These are phyloP conservation scores for Pitangus sulphuratus DNA, from an alignment of 2,797 vertebrate species.

Conservation along the genomic window DNA sequence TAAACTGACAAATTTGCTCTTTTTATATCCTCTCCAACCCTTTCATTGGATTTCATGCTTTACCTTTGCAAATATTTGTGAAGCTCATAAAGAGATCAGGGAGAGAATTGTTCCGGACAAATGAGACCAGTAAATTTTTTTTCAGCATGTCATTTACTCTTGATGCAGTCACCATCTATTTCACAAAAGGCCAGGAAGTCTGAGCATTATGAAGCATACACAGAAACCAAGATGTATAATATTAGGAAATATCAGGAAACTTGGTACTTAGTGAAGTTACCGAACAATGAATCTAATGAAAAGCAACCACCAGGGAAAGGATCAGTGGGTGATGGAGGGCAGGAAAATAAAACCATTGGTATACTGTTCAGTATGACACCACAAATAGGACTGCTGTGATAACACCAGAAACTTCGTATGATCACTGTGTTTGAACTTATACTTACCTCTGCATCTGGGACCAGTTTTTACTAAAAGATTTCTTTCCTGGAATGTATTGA, in stretches of 20 bases:
- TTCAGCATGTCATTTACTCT: not conserved
- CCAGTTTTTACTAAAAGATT: not conserved
- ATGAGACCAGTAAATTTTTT: not conserved
- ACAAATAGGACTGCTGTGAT: not conserved
- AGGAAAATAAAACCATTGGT: conserved; percentile 13
- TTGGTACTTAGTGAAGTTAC: not conserved
- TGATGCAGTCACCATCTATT: not conserved
- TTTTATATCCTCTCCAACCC: not conserved
- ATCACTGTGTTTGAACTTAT: not conserved
- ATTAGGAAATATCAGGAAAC: not conserved
- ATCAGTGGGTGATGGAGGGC: not conserved
- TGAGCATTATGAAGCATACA: not conserved
- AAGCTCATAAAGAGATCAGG: conserved; percentile 39
- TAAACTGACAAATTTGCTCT: conserved; percentile 43
- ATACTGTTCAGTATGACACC: not conserved
- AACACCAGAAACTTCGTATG: not conserved
- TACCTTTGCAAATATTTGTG: conserved; percentile 57
- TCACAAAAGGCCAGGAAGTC: not conserved
- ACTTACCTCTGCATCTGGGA: not conserved
- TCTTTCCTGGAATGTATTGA: not conserved
- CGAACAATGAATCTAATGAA: not conserved
- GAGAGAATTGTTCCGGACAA: not conserved
- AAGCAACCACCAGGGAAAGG: not conserved
- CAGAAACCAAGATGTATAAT: not conserved
- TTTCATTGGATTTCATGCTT: conserved; percentile 30